A percentile compares a stretch with the other conserved stretches of the same genome.
These are phyloP conservation scores for Pteria penguin DNA, from an alignment of 2,888 invertebrate genomes.

Conservation along the genomic window DNA sequence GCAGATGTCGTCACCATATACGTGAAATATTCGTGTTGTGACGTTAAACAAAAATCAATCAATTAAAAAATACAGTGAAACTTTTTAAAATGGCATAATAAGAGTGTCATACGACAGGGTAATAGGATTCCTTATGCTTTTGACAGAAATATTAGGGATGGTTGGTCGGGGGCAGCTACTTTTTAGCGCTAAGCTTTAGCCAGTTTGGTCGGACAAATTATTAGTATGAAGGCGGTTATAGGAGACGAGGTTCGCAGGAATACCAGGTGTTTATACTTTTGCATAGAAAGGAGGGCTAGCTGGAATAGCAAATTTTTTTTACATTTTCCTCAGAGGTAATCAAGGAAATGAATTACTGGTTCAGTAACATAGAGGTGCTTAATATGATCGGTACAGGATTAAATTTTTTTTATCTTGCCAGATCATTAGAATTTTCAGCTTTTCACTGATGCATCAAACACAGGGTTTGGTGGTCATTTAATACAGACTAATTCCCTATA, in stretches of 20 bases:
- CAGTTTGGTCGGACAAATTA: slow-evolving; percentile 21
- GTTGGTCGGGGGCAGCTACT: too few relatives aligned
- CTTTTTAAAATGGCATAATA: background rate
- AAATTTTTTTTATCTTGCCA: background rate
- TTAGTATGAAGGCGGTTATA: slow-evolving; percentile 16
- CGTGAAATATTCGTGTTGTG: too few relatives aligned
- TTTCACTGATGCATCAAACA: slow-evolving; percentile 18
- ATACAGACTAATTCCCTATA: background rate
- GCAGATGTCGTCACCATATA: too few relatives aligned
- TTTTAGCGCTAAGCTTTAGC: background rate
- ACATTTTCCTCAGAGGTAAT: background rate
- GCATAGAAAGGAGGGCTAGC: slow-evolving; percentile 27
- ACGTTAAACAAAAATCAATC: too few relatives aligned
- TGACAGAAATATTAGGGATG: too few relatives aligned
- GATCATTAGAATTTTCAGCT: background rate
- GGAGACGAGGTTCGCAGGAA: slow-evolving; percentile 12
- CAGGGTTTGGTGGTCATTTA: slow-evolving; percentile 26
- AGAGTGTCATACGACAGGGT: background rate
- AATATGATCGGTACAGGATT: slow-evolving; percentile 1
- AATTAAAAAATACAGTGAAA: too few relatives aligned
- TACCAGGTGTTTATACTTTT: slow-evolving; percentile 27
- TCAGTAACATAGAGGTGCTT: background rate
- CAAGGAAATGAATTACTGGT: slow-evolving; percentile 17
- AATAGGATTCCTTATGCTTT: too few relatives aligned
- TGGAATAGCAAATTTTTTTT: slow-evolving; percentile 19